These are phyloP conservation scores for Dreissena polymorpha DNA, from an alignment of 1,140 invertebrate species.

Conservation along the genomic window DNA sequence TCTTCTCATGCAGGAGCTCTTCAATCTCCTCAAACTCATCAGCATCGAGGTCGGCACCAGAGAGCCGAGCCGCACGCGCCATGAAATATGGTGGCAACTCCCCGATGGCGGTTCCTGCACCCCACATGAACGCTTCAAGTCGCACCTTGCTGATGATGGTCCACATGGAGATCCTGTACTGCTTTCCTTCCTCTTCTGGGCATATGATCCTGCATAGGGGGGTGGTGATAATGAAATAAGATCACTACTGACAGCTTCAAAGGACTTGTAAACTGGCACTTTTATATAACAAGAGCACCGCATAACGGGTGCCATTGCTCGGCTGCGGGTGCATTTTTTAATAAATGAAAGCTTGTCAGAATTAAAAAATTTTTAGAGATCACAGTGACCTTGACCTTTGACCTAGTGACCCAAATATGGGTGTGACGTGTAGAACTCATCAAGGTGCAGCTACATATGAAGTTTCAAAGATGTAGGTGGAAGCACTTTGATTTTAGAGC, in stretches of 20 bases:
- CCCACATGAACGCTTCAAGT: constrained; percentile 98
- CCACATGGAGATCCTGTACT: constrained; percentile 82
- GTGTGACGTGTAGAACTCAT: no score
- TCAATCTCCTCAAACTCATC: constrained; percentile 81
- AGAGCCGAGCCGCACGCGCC: constrained; percentile 94
- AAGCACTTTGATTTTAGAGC: no score
- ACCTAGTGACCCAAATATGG: no score
- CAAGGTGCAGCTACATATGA: no score
- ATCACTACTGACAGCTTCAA: background rate
- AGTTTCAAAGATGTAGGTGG: no score
- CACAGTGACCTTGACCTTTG: no score
- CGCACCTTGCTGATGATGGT: constrained; percentile 97
- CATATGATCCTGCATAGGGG: constrained; percentile 79
- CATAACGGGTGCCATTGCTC: no score
- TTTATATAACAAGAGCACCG: no score
- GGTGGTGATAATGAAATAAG: background rate
- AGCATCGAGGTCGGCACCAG: constrained; percentile 88
- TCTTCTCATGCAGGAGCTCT: constrained; percentile 77
- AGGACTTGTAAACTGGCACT: background rate
- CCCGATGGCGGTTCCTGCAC: constrained; percentile 97
- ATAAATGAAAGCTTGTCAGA: no score
- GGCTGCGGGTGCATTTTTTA: no score
- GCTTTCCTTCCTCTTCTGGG: constrained; percentile 69
- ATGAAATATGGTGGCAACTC: constrained; percentile 98
- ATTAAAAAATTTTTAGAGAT: no score